Evolutionary conservation across 2,113 vertebrate species (phyloP), one percentile per base, ranked within the genome.

Genomic region (Taurulus bubalis): DNA sequence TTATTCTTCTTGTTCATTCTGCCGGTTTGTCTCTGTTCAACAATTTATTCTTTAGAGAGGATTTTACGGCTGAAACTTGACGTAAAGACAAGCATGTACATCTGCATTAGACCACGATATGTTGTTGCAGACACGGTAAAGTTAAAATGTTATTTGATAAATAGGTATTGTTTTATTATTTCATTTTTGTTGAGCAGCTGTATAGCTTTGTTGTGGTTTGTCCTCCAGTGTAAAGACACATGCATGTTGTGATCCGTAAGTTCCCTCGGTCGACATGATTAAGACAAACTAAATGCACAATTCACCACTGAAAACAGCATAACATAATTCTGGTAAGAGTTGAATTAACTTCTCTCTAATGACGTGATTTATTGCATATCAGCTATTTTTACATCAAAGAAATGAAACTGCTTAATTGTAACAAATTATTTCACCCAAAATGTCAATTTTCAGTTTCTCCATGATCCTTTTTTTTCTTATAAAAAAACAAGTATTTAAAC

Each of bases 311-410:
- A 56, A 24, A 26, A 24, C n/a, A 26, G 11, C 53, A 55, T 24
- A 10, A 11, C n/a, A n/a, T n/a, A n/a, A n/a, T n/a, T n/a, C n/a
- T 26, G 2, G 5, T 15, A 5, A 24, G n/a, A 58, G 55, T 28
- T 58, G 28, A 59, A 28, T 28, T 28, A 58, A 53, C 51, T 53
- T n/a, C 51, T n/a, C 51, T 24, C 51, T 4, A 11, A 56, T 4
- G 0, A n/a, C 5, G 24, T 53, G 18, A 36, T 82, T 75, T 86
- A 86, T 71, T 78, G 26, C 65, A 75, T 74, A 36, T 69, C 55
- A 9, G 38, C 3, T 45, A 22, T 63, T 75, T 85, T 81, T 75
- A 78, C 80, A 80, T 79, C 42, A 53, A 24, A 58, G 1, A 30
- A 76, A 22, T n/a, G 2, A 67, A 53, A 67, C 36, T 16, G 22